Evolutionary conservation across 2,797 vertebrate species (phyloP).

Genomic region (Hydrolagus colliei): DNA sequence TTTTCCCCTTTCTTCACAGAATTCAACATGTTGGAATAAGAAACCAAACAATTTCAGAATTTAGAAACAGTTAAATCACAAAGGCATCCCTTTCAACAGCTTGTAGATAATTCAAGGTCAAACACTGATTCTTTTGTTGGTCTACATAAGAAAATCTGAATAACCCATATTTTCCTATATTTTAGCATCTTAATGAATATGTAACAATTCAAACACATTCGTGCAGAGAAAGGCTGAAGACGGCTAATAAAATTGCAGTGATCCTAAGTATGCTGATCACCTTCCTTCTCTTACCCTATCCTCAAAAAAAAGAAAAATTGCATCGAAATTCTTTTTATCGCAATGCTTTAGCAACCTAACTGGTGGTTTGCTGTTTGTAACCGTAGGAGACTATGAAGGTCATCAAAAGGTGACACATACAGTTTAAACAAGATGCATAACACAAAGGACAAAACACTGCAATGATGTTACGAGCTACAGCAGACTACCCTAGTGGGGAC

Average conservation of each 20-base stretch:
- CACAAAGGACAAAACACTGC: not conserved
- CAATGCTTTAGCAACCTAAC: not conserved
- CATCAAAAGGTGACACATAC: not conserved
- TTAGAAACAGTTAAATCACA: no score
- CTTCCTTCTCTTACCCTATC: not conserved
- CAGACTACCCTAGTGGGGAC: conserved; percentile 1
- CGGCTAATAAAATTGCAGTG: not conserved
- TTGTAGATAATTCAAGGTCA: not conserved
- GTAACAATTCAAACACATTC: not conserved
- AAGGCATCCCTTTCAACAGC: no score
- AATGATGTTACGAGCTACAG: not conserved
- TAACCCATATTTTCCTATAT: not conserved
- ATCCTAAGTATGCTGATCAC: not conserved
- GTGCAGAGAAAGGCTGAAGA: not conserved
- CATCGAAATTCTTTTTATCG: no score
- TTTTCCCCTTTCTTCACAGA: no score
- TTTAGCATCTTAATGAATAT: not conserved
- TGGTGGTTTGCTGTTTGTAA: not conserved
- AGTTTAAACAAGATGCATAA: not conserved
- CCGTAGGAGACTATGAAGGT: not conserved
- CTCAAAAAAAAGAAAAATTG: not conserved
- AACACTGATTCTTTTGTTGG: not conserved
- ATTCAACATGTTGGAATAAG: no score
- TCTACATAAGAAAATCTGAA: not conserved
- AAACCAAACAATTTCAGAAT: no score